Percentiles rank a stretch among this genome's conserved stretches.
These are phyloP conservation scores for Sebastes nivosus DNA, from an alignment of 2,797 vertebrate genomes.

Conservation along the genomic window DNA sequence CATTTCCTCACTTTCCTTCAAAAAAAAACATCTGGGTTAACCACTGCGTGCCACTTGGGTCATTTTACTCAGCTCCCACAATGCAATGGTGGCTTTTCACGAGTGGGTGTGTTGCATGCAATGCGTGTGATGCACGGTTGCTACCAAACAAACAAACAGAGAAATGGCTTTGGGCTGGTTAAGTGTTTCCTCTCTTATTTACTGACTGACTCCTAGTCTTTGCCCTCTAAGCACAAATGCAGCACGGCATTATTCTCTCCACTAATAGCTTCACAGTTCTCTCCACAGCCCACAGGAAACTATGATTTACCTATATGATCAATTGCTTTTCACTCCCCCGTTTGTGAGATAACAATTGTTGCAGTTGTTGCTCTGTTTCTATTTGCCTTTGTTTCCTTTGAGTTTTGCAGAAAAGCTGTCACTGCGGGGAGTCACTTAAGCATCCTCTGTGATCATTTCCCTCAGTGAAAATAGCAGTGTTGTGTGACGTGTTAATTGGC, in stretches of 20 bases:
- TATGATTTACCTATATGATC: background rate
- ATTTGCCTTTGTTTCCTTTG: background rate
- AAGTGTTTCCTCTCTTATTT: slow-evolving; percentile 17
- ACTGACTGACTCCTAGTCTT: background rate
- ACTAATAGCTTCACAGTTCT: background rate
- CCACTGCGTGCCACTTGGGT: slow-evolving; percentile 23
- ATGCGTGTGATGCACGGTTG: slow-evolving; percentile 8
- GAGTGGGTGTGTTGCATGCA: slow-evolving; percentile 6
- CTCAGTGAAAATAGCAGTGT: slow-evolving; percentile 41
- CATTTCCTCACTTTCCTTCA: background rate
- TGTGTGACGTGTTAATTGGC: slow-evolving; percentile 67
- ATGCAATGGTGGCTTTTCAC: slow-evolving; percentile 22
- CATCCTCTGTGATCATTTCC: slow-evolving; percentile 40
- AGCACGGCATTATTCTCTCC: slow-evolving; percentile 10
- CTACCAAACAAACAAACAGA: slow-evolving; percentile 22
- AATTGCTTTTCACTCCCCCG: background rate
- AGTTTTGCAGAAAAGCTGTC: slow-evolving; percentile 9
- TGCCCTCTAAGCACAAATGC: background rate
- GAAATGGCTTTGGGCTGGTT: slow-evolving; percentile 17
- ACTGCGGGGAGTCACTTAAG: slow-evolving; percentile 29
- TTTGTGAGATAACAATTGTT: slow-evolving; percentile 6
- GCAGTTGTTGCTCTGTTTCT: background rate
- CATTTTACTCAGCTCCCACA: slow-evolving; percentile 20
- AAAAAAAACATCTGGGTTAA: slow-evolving; percentile 20
- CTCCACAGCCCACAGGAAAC: background rate